Conservation (phyloP, 2,113 vertebrate species). For the Melanostigma gelatinosum region DNA sequence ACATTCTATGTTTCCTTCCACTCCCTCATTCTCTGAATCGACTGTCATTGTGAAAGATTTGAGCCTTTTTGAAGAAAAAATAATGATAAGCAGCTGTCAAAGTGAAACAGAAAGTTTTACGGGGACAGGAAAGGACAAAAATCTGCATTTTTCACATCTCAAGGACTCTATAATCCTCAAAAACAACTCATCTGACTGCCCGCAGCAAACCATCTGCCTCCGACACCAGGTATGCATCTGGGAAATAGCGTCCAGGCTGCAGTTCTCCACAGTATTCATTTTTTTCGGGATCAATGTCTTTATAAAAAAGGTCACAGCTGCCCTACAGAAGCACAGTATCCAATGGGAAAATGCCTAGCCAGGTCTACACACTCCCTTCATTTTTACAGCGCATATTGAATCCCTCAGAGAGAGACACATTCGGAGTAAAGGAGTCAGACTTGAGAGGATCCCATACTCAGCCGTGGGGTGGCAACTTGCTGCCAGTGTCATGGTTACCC, state of each 20-base stretch:
- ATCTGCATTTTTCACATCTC: conserved; percentile 62
- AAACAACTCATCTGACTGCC: conserved; percentile 54
- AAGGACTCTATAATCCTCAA: conserved; percentile 60
- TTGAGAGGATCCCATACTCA: conserved; percentile 45
- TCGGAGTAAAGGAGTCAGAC: conserved; percentile 36
- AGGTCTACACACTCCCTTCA: conserved; percentile 59
- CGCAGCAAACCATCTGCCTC: conserved; percentile 71
- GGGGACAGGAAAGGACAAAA: conserved; percentile 59
- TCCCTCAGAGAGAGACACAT: conserved; percentile 51
- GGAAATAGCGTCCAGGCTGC: conserved; percentile 61
- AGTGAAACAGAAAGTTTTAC: conserved; percentile 33
- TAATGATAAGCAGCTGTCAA: conserved; percentile 51
- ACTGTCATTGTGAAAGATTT: conserved; percentile 38
- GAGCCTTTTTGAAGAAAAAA: conserved; percentile 29
- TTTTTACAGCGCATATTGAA: conserved; percentile 63
- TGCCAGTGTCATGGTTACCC: conserved; percentile 71
- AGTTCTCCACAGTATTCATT: conserved; percentile 55
- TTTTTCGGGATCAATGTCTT: conserved; percentile 64
- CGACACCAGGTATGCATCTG: conserved; percentile 73
- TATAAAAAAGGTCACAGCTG: conserved; percentile 69
- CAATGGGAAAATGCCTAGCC: conserved; percentile 42
- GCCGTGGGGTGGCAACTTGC: conserved; percentile 47
- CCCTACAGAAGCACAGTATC: conserved; percentile 48
- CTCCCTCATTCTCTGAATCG: conserved; percentile 10
- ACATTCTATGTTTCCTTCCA: conserved; percentile 10